Base-by-base conservation (phyloP, 37 sponge, comb jelly and placozoan species). In the Bolinopsis microptera region DNA sequence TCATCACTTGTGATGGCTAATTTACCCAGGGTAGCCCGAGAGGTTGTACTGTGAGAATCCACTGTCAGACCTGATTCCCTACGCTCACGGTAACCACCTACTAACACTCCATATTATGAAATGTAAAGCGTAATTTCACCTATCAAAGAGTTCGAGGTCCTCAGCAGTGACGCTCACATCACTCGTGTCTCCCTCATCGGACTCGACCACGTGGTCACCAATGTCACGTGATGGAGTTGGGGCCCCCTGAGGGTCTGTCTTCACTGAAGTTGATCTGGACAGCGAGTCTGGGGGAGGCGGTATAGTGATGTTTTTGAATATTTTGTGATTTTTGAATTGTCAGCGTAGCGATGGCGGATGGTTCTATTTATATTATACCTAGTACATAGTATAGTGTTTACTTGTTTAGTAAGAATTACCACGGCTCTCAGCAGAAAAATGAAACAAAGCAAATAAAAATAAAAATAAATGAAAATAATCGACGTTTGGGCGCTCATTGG, bases 121-220 rank as follows among this genome's bases (percentile, higher is more conserved):
- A n/a, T n/a, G n/a, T n/a, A n/a, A n/a, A n/a, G n/a, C n/a, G n/a
- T n/a, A n/a, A n/a, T n/a, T 13, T 21, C 33, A 86, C 90, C 90
- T 38, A 30, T 86, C 90, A 39, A 86, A 86, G 25, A 86, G 32
- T 3, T 18, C 90, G 26, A 86, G 41, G 39, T 86, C 90, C 90
- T 86, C 90, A 41, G 90, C 90, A 86, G 90, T 86, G 31, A 86
- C 90, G 26, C 90, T 86, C 0, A 86, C 90, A 40, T 86, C 90
- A 26, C 90, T 86, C 0, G 32, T 34, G 36, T 86, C 90, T 30
- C 75, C 31, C 22, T 86, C 90, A 8, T 86, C 61, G 37, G 24
- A 24, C 23, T 35, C 38, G 38, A 18, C 83, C 26, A 3, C 90
- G 18, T 40, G 36, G 0, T 41, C 27, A 86, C 27, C 48, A 1